Base-by-base conservation (phyloP, 2,797 vertebrate genomes). In the Aldrovandia affinis region DNA sequence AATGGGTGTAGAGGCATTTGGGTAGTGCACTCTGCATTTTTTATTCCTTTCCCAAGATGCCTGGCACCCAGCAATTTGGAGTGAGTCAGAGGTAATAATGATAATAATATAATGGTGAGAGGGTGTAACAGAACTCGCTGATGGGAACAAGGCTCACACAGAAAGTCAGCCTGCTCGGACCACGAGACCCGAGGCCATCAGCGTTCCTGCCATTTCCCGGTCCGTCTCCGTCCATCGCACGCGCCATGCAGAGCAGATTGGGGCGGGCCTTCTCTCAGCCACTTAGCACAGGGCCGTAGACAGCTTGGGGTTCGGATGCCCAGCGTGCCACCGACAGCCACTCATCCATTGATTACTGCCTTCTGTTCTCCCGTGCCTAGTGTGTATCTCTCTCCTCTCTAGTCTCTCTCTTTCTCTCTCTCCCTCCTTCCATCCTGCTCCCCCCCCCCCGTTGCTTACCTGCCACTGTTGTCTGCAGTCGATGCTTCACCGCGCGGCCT, bases 401-500 rank as follows among this genome's bases (percentile, higher is more conserved):
- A 94, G 92, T 96, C 89, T 96, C 93, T 94, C 91, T 96, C 89
- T 96, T 93, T 95, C 94, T 94, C 94, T 88, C 83, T 91, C 89
- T 94, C 75, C 85, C 70, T 63, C 70, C 92, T 94, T 93, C 95
- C 95, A 95, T 96, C 97, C 25, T 96, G 95, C 93, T n/a, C n/a
- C n/a, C n/a, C n/a, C n/a, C n/a, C n/a, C 93, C 96, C 92, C 96
- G 94, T 96, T 95, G 96, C 96, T 97, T 96, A 97, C 97, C 96
- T 97, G 96, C 95, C 93, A 95, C 95, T 98, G 96, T 98, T 96
- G 97, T 96, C 94, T 91, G 94, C 97, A 96, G 89, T 97, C 99
- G 98, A 99, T 95, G 95, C 96, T 97, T 96, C 98, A 95, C 96
- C 97, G 92, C 94, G 97, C 97, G 96, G 94, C 96, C 97, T 97